phyloP scores from a whole-genome alignment of 2,797 vertebrate genomes.

The Sebastiscus albofasciatus region DNA sequence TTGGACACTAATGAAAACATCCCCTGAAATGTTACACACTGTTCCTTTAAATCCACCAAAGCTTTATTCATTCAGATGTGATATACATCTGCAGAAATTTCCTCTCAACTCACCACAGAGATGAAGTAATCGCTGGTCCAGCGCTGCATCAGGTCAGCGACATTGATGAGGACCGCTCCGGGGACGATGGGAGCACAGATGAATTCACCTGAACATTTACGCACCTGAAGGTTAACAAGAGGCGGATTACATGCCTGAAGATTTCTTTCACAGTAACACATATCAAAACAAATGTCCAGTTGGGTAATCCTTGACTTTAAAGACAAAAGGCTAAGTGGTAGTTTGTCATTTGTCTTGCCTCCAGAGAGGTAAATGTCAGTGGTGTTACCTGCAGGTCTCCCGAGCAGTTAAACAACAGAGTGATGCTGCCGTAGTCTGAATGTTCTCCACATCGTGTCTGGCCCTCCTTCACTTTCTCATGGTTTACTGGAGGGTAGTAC shows the following conservation, averaged over 20 bases:
- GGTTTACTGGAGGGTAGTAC: slow-evolving; percentile 75
- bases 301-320: background rate
- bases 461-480: slow-evolving; percentile 54
- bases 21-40: too few species aligned
- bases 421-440: slow-evolving; percentile 84
- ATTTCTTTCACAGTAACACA: background rate
- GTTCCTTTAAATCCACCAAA: background rate
- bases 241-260: background rate
- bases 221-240: slow-evolving; percentile 63
- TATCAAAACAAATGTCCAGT: background rate
- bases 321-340: background rate
- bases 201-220: slow-evolving; percentile 67
- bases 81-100: background rate
- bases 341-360: background rate
- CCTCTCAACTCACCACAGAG: slow-evolving; percentile 72
- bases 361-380: background rate
- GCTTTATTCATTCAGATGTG: background rate
- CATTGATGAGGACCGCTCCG: slow-evolving; percentile 79
- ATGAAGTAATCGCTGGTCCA: slow-evolving; percentile 81
- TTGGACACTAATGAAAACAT: too few species aligned
- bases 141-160: slow-evolving; percentile 84
- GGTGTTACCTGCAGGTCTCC: slow-evolving; percentile 79
- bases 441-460: slow-evolving; percentile 85
- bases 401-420: slow-evolving; percentile 77
- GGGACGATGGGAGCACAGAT: slow-evolving; percentile 68